Evolutionary conservation across 2,113 vertebrate species (phyloP), one percentile per base, ranked within the genome.

Genomic region (Callithrix jacchus): DNA sequence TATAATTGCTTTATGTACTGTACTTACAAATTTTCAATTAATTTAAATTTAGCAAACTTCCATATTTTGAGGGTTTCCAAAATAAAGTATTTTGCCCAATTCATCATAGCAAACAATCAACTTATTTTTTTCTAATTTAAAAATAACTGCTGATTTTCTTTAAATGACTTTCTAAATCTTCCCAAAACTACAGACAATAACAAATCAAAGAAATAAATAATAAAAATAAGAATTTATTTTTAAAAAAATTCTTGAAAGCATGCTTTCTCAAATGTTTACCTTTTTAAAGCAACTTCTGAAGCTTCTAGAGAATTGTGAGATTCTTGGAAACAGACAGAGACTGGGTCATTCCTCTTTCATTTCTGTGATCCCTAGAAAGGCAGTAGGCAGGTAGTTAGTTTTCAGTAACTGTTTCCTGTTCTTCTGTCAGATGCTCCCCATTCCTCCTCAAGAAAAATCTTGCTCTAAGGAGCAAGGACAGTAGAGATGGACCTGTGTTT

Each of bases 41-140:
- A 92, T 93, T 97, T 95, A 86, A 61, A 49, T 89, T 32, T 25
- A 80, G 25, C 64, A 66, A 77, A 83, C 70, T 25, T 93, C 25
- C 52, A 42, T n/a, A 21, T n/a, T 89, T 87, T 20, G n/a, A 89
- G 71, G 14, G 11, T 70, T 95, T 96, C 40, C 40, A 89, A 94
- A 82, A 23, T 30, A 52, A 23, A 89, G 27, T 25, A 84, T 54
- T 94, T 96, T 45, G n/a, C n/a, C 35, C 58, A 77, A 40, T 74
- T 96, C n/a, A 92, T 37, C 21, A 32, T 8, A 61, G 56, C 9
- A 76, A 95, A 85, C 13, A 90, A 87, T 17, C 35, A 2, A 87
- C 20, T 84, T 16, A 74, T 58, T 85, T 79, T 79, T 61, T 47
- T 40, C 40, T 17, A 68, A 88, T 35, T 93, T n/a, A 70, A 89